Base-by-base conservation (phyloP, 2,113 vertebrate species). In the Colaptes auratus region DNA sequence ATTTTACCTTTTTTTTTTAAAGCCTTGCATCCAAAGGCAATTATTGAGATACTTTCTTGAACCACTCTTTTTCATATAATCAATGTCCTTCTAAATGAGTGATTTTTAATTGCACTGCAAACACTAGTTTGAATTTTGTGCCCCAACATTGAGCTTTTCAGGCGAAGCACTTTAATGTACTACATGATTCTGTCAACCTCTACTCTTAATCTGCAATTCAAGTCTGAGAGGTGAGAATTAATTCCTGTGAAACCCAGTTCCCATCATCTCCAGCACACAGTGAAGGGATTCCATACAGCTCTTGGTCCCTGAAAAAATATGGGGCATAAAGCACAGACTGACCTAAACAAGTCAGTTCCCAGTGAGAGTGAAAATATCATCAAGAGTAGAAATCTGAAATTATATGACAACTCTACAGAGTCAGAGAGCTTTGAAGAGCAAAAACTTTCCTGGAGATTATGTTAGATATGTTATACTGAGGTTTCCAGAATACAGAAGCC, bases 31-130 rank as follows among this genome's bases (percentile, higher is more conserved):
- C 86, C 71, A 64, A 66, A 94, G 42, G 30, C 53, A 75, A 77
- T 91, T 97, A 96, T 71, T 21, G 76, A 71, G 75, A 91, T 90
- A 88, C 27, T 65, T 86, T 74, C 35, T 55, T 66, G 39, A 88
- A 31, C 13, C 21, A 70, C 12, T 9, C 5, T 60, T 81, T 85
- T 79, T 61, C 44, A 35, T 14, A 46, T 69, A 86, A 95, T 96
- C 94, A 93, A 90, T 80, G 55, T 88, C 73, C 24, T 86, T 94
- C 93, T 87, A 96, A 96, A 95, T 52, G 4, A 90, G 61, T 88
- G 74, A 81, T 86, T 96, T 97, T 97, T 94, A 97, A 94, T 96
- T 97, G 92, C 72, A 70, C 89, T 93, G 77, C 76, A 95, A 96
- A 95, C 58, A 46, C 39, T 31, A 78, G 72, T 83, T 75, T 79